Conservation (phyloP, 2,113 vertebrate genomes). For the Chlorocebus sabaeus region DNA sequence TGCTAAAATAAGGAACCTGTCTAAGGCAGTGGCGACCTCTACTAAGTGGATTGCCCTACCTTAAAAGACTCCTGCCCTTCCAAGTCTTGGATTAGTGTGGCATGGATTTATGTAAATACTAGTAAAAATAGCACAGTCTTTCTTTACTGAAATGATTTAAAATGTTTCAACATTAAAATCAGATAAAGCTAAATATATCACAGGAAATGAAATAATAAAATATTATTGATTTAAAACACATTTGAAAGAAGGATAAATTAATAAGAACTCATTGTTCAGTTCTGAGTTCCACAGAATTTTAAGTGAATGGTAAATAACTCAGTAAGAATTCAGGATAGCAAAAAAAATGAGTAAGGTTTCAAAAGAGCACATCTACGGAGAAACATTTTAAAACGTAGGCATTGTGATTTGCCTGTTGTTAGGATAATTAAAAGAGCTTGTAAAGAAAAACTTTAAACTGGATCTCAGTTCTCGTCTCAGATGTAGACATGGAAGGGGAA, state of each 20-base stretch:
- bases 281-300: neutral
- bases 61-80: neutral
- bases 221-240: slow-evolving; percentile 6
- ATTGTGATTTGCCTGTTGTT: neutral
- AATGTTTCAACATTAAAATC: neutral
- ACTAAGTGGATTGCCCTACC: neutral
- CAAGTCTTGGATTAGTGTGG: neutral
- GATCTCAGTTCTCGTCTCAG: neutral
- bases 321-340: neutral
- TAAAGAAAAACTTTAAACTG: neutral
- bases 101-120: neutral
- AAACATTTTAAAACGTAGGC: neutral
- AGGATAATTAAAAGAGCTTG: neutral
- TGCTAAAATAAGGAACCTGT: neutral
- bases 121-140: neutral
- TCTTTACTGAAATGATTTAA: neutral
- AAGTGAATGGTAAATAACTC: neutral
- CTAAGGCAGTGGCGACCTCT: neutral
- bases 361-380: neutral
- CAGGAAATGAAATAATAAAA: neutral
- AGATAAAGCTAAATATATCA: neutral
- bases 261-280: neutral
- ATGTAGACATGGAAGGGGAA: neutral
- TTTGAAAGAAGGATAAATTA: neutral
- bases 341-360: neutral